Percentiles rank a stretch among this genome's conserved stretches.
phyloP scores from a whole-genome alignment of 64 coral and sea anemone genomes.

The Hydrozoanthus tunicans region DNA sequence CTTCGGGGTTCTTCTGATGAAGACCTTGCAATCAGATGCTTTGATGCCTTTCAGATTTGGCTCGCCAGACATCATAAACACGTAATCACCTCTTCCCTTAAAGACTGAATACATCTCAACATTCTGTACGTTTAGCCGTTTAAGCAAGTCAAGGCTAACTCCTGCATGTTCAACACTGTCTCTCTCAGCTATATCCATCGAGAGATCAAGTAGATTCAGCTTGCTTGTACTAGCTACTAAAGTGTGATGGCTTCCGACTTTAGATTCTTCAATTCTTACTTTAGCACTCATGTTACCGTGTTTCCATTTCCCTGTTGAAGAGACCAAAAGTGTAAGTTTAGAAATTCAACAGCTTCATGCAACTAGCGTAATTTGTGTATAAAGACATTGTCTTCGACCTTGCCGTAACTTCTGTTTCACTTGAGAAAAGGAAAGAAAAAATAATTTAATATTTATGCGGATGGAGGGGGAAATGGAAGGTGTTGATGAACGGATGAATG shows the following conservation, averaged over 20 bases:
- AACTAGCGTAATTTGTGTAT: too few relatives aligned
- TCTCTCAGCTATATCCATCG: conserved; percentile 70
- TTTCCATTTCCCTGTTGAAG: conserved; percentile 73
- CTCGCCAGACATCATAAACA: conserved; percentile 90
- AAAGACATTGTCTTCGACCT: too few relatives aligned
- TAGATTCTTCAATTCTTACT: conserved; percentile 88
- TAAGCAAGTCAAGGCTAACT: conserved; percentile 71
- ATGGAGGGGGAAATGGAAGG: too few relatives aligned
- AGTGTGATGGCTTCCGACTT: conserved; percentile 88
- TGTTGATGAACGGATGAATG: too few relatives aligned
- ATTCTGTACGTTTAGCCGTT: conserved; percentile 70
- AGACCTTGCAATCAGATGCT: conserved; percentile 77
- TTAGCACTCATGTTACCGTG: conserved; percentile 74
- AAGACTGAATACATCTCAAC: conserved; percentile 97
- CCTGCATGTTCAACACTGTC: conserved; percentile 78
- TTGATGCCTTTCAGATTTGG: conserved; percentile 59
- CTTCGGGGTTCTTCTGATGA: conserved; percentile 75
- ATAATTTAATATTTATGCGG: too few relatives aligned
- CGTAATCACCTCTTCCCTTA: conserved; percentile 85
- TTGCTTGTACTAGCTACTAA: conserved; percentile 74
- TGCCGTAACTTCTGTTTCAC: too few relatives aligned
- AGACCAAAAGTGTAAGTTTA: background rate
- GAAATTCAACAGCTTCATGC: too few relatives aligned
- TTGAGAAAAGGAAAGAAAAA: too few relatives aligned
- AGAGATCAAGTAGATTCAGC: conserved; percentile 70